Conservation (phyloP, 2,888 invertebrate genomes). For the Smittia aterrima region DNA sequence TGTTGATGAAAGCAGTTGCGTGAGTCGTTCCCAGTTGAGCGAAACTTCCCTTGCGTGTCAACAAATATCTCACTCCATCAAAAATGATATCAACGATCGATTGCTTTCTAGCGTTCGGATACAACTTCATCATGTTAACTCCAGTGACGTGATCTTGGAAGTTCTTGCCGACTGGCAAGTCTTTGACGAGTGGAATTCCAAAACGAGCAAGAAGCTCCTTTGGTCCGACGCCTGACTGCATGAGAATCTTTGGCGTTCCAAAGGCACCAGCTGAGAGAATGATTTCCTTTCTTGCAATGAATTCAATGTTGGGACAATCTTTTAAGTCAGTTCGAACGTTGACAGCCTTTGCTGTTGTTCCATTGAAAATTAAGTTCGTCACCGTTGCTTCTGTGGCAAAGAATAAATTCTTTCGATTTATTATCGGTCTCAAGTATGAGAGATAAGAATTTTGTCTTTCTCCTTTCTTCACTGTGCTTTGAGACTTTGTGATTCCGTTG, state of each 20-base stretch:
- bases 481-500: conserved; percentile 56
- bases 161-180: conserved; percentile 64
- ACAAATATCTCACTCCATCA: no score
- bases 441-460: conserved; percentile 61
- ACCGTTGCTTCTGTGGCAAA: conserved; percentile 58
- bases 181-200: conserved; percentile 58
- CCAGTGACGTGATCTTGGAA: conserved; percentile 63
- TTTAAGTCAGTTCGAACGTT: conserved; percentile 55
- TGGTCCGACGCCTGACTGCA: conserved; percentile 73
- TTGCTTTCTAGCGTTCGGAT: no score
- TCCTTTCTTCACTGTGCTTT: conserved; percentile 61
- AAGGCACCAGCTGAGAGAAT: conserved; percentile 75
- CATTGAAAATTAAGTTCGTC: conserved; percentile 59
- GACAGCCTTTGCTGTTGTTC: conserved; percentile 58
- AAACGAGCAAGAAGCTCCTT: conserved; percentile 57
- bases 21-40: no score
- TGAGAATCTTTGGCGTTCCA: conserved; percentile 76
- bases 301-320: conserved; percentile 49
- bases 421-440: conserved; percentile 59
- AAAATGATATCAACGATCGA: no score
- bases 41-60: no score
- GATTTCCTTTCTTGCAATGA: conserved; percentile 64
- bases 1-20: no score
- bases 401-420: conserved; percentile 58
- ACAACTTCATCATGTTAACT: not conserved